phyloP scores from a whole-genome alignment of 2,113 vertebrate species.

The Centrocercus urophasianus region DNA sequence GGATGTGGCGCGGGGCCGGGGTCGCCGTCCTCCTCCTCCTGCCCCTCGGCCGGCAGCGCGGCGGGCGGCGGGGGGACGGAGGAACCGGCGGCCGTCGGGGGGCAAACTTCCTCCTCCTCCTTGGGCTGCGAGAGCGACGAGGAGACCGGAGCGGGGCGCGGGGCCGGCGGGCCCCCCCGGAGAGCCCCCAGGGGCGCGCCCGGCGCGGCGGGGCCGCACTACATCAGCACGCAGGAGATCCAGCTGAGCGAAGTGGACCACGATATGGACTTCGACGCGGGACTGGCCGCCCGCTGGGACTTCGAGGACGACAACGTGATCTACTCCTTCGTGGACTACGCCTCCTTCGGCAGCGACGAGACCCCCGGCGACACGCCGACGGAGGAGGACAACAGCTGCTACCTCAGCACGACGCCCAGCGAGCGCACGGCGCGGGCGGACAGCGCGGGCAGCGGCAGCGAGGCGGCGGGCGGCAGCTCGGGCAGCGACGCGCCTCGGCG shows the following conservation, averaged over 20 bases:
- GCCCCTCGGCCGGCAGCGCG: constrained; percentile 47
- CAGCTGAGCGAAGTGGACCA: constrained; percentile 92
- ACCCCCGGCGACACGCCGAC: constrained; percentile 75
- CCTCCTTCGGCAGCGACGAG: constrained; percentile 85
- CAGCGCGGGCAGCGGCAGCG: background rate
- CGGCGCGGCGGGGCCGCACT: constrained; percentile 84
- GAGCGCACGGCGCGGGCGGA: constrained; percentile 64
- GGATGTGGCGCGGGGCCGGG: too few species aligned
- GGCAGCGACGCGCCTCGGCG: constrained; percentile 41
- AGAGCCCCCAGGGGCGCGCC: background rate
- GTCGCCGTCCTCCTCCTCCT: constrained; percentile 41
- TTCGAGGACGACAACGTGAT: constrained; percentile 87
- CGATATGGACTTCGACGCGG: constrained; percentile 85
- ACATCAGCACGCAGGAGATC: constrained; percentile 95
- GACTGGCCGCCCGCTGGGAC: constrained; percentile 86
- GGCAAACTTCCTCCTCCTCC: constrained; percentile 68
- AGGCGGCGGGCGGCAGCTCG: too few species aligned
- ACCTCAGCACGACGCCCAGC: constrained; percentile 80
- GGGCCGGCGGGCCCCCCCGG: background rate
- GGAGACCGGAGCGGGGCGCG: constrained; percentile 34
- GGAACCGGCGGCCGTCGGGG: constrained; percentile 29
- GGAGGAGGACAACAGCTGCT: constrained; percentile 79
- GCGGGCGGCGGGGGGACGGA: background rate
- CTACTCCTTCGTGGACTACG: constrained; percentile 91
- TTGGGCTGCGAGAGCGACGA: constrained; percentile 76